Conservation (phyloP, 2,888 invertebrate genomes). For the Morpho helenor region DNA sequence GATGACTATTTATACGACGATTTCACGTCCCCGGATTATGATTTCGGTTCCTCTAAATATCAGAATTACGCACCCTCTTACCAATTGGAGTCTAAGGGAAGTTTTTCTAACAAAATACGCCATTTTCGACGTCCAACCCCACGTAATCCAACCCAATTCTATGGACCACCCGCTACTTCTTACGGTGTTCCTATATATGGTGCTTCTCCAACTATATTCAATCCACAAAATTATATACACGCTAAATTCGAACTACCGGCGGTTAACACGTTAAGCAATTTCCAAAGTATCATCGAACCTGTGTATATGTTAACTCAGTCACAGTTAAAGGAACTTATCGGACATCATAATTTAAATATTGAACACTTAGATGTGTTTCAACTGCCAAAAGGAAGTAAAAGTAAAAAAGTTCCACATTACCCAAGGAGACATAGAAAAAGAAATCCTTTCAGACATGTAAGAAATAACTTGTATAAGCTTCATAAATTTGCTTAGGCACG, state of each 20-base stretch:
- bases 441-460: slow-evolving; percentile 37
- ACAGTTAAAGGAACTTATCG: slow-evolving; percentile 56
- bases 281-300: slow-evolving; percentile 45
- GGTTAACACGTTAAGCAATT: slow-evolving; percentile 24
- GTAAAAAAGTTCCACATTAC: slow-evolving; percentile 32
- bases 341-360: slow-evolving; percentile 59
- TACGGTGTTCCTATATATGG: slow-evolving; percentile 36
- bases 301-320: slow-evolving; percentile 62
- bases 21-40: slow-evolving; percentile 32
- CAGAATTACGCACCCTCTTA: slow-evolving; percentile 28
- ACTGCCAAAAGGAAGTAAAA: slow-evolving; percentile 34
- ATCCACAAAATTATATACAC: slow-evolving; percentile 19
- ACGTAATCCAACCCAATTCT: slow-evolving; percentile 21
- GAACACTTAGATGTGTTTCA: slow-evolving; percentile 61
- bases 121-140: slow-evolving; percentile 32
- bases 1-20: slow-evolving; percentile 42
- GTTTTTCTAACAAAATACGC: slow-evolving; percentile 36
- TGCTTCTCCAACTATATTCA: slow-evolving; percentile 17
- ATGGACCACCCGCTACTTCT: slow-evolving; percentile 30
- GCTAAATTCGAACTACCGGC: slow-evolving; percentile 27
- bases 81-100: slow-evolving; percentile 33
- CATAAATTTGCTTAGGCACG: slow-evolving; percentile 31
- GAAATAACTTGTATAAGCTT: slow-evolving; percentile 49
- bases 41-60: slow-evolving; percentile 35
- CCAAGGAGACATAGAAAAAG: slow-evolving; percentile 47